These are phyloP conservation scores for Cinclus cinclus DNA, from an alignment of 2,113 vertebrate species.

Conservation along the genomic window DNA sequence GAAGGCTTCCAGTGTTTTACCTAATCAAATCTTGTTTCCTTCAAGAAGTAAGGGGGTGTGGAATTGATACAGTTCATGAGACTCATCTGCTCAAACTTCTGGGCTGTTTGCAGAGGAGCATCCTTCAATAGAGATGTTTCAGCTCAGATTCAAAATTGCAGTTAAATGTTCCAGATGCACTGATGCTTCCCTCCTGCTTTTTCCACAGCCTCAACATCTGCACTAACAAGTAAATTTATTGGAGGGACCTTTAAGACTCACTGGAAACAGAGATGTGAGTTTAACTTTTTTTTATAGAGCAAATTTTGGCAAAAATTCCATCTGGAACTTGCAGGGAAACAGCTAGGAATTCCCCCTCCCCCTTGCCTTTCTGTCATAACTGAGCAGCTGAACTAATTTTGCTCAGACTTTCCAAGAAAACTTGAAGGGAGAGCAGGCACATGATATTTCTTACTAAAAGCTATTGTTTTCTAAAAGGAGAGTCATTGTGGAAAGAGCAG, in stretches of 20 bases:
- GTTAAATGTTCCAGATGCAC: neutral
- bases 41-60: neutral
- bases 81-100: neutral
- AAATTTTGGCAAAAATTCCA: neutral
- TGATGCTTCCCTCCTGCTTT: neutral
- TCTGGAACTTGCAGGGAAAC: neutral
- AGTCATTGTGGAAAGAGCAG: rapidly evolving
- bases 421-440: neutral
- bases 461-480: neutral
- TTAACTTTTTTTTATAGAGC: neutral
- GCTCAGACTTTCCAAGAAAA: conserved; percentile 48
- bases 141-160: neutral
- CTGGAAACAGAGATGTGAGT: neutral
- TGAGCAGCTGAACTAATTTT: conserved; percentile 14
- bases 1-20: neutral
- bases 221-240: neutral
- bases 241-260: neutral
- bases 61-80: neutral
- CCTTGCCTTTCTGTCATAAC: neutral
- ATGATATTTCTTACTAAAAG: neutral
- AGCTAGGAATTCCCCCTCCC: neutral
- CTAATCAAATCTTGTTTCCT: neutral
- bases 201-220: neutral
- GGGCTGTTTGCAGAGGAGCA: neutral
- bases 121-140: neutral